Conservation (phyloP, 2,113 vertebrate species). For the Siphamia tubifer region DNA sequence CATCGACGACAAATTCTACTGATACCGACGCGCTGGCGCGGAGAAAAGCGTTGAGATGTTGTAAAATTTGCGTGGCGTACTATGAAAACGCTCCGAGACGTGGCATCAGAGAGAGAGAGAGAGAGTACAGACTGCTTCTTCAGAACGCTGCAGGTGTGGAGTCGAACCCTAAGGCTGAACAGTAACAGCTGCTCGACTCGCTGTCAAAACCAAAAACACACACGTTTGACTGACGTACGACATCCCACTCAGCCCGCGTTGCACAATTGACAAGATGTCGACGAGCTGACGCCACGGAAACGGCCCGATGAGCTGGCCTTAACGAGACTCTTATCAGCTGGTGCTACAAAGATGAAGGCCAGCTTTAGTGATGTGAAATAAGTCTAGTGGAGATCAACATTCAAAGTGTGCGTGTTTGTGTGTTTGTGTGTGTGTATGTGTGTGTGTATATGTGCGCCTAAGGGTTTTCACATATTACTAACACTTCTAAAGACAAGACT, state of each 20-base stretch:
- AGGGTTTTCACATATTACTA: slow-evolving; percentile 20
- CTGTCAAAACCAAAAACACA: slow-evolving; percentile 59
- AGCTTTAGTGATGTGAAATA: slow-evolving; percentile 26
- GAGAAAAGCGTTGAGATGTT: background rate
- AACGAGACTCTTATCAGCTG: slow-evolving; percentile 56
- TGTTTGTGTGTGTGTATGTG: background rate
- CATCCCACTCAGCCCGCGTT: background rate
- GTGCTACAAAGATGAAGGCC: slow-evolving; percentile 39
- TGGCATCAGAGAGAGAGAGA: slow-evolving; percentile 1
- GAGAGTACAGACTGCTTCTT: background rate
- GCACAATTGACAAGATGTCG: slow-evolving; percentile 36
- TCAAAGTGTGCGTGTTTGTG: background rate
- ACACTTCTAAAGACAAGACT: slow-evolving; percentile 10
- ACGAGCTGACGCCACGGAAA: slow-evolving; percentile 55
- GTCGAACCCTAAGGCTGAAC: background rate
- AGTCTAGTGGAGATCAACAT: slow-evolving; percentile 1
- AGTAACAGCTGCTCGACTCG: slow-evolving; percentile 40
- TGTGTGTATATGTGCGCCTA: background rate
- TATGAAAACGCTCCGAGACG: background rate
- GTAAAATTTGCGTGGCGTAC: background rate
- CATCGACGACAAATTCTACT: slow-evolving; percentile 86
- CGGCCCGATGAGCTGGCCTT: slow-evolving; percentile 58
- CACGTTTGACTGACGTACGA: slow-evolving; percentile 10
- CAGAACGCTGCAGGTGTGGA: background rate
- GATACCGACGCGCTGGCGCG: slow-evolving; percentile 6